Conservation (phyloP, 1,140 invertebrate species). For the Brachionus sp. region DNA sequence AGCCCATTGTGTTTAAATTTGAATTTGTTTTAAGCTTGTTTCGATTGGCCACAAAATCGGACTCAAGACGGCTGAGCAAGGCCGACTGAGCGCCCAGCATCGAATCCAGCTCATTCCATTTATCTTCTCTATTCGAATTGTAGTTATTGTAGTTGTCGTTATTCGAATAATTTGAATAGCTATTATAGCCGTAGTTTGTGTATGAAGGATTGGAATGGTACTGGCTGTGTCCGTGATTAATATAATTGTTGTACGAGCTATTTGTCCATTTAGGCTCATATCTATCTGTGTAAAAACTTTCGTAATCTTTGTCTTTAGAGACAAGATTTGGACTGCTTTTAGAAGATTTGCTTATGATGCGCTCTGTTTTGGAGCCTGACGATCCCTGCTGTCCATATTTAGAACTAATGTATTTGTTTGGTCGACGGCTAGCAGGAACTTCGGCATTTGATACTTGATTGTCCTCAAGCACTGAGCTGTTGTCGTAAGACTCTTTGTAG, state of each 20-base stretch:
- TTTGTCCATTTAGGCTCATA: conserved; percentile 22
- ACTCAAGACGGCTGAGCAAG: conserved; percentile 27
- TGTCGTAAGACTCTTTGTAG: conserved; percentile 22
- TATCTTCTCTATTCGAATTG: conserved; percentile 43
- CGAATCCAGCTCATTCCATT: conserved; percentile 44
- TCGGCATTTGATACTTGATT: not conserved
- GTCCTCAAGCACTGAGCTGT: not conserved
- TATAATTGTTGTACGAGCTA: conserved; percentile 5
- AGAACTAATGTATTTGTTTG: conserved; percentile 24
- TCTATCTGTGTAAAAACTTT: conserved; percentile 15
- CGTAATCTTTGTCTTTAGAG: conserved; percentile 38
- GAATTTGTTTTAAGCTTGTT: conserved; percentile 3
- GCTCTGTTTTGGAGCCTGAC: conserved; percentile 20
- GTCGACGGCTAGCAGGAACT: not conserved
- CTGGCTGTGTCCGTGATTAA: conserved; percentile 2
- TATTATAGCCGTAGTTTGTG: not conserved
- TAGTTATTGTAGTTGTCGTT: conserved; percentile 12
- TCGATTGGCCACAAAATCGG: conserved; percentile 44
- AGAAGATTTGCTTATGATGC: conserved; percentile 21
- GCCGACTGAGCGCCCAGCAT: conserved; percentile 44
- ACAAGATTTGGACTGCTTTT: conserved; percentile 43
- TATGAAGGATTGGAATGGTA: conserved; percentile 41
- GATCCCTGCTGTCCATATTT: not conserved
- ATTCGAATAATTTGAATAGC: conserved; percentile 18
- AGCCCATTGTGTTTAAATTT: not conserved